Percentiles rank a stretch among this genome's conserved stretches.
These are phyloP conservation scores for Pelobates fuscus DNA, from an alignment of 2,113 vertebrate species.

Conservation along the genomic window DNA sequence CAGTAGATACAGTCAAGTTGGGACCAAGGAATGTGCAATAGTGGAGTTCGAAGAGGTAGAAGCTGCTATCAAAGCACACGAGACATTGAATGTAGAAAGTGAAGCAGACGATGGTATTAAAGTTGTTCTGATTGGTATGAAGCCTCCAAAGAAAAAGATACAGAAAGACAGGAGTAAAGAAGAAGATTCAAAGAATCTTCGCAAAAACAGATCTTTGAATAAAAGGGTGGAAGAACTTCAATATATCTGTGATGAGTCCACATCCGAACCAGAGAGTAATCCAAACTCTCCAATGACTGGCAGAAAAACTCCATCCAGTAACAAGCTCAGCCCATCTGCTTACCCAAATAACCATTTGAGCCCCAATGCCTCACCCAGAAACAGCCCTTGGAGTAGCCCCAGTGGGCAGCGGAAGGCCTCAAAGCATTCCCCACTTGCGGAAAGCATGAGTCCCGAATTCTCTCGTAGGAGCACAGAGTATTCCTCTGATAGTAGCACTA, in stretches of 20 bases:
- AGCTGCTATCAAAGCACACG: constrained; percentile 85
- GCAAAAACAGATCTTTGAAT: constrained; percentile 82
- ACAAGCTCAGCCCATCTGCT: constrained; percentile 80
- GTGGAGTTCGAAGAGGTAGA: constrained; percentile 96
- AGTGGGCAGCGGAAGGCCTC: constrained; percentile 79
- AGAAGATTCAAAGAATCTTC: constrained; percentile 65
- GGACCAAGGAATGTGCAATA: constrained; percentile 87
- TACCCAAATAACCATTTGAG: constrained; percentile 84
- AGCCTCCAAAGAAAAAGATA: constrained; percentile 93
- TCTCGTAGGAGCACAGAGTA: constrained; percentile 79
- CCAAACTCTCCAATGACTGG: constrained; percentile 83
- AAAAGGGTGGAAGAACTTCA: constrained; percentile 90
- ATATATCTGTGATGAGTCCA: constrained; percentile 85
- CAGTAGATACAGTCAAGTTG: constrained; percentile 81
- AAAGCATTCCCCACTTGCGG: constrained; percentile 83
- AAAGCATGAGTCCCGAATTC: constrained; percentile 74
- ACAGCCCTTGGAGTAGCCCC: constrained; percentile 94
- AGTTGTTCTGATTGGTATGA: constrained; percentile 87
- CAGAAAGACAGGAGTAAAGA: constrained; percentile 78
- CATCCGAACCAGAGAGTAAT: constrained; percentile 90
- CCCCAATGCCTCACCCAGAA: constrained; percentile 84
- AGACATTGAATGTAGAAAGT: constrained; percentile 70
- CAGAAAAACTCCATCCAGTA: constrained; percentile 68
- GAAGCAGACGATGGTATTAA: constrained; percentile 72
- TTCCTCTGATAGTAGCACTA: constrained; percentile 91